Evolutionary conservation across 1,140 invertebrate species (phyloP).

Genomic region (Papilio helenus): DNA sequence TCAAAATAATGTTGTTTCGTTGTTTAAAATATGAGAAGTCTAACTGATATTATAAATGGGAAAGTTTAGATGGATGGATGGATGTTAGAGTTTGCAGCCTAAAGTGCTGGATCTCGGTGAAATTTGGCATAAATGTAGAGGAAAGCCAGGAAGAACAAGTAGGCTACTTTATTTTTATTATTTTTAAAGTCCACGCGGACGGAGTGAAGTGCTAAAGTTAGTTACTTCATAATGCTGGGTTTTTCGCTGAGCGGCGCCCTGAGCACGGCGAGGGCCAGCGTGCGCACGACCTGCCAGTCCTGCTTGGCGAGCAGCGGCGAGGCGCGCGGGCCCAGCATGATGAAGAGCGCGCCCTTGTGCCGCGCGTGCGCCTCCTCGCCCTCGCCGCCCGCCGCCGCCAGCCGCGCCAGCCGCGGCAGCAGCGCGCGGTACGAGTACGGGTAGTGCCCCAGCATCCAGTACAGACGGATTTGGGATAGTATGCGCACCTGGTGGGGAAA

Average conservation of each 20-base stretch:
- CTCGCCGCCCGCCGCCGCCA: constrained; percentile 56
- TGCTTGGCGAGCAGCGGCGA: constrained; percentile 86
- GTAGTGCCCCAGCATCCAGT: constrained; percentile 71
- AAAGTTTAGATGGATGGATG: no score
- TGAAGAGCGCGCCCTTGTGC: constrained; percentile 88
- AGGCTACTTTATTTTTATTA: no score
- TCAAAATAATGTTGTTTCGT: no score
- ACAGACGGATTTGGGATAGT: constrained; percentile 63
- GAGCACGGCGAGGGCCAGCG: constrained; percentile 87
- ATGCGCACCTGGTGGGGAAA: constrained; percentile 64
- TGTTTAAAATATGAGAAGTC: no score
- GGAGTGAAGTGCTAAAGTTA: no score
- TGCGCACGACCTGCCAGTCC: constrained; percentile 89
- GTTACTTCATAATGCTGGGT: constrained; percentile 68
- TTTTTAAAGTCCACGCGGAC: no score
- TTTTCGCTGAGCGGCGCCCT: constrained; percentile 73
- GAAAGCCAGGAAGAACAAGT: no score
- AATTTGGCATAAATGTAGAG: no score
- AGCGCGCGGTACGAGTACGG: constrained; percentile 71
- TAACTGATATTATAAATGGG: no score
- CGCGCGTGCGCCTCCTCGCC: constrained; percentile 71
- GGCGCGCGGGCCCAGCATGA: constrained; percentile 87
- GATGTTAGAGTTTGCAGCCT: no score
- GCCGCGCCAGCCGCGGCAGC: constrained; percentile 55
- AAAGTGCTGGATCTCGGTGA: no score